phyloP scores from a whole-genome alignment of 1,140 invertebrate species.

The Penaeus vannamei region DNA sequence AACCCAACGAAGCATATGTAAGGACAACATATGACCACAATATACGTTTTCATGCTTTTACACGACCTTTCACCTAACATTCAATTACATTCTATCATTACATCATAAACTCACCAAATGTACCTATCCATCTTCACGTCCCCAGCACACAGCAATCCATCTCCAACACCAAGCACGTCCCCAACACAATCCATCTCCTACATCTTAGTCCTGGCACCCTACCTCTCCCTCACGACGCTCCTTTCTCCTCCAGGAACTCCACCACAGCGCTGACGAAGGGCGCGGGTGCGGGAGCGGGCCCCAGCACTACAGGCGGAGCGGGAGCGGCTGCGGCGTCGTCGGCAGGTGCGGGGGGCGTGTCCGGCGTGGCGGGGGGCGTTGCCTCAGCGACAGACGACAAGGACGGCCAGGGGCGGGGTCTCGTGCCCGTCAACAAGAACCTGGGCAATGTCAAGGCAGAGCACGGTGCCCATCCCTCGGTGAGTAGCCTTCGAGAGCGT shows the following conservation, averaged over 20 bases:
- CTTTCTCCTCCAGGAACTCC: conserved; percentile 61
- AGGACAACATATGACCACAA: no score
- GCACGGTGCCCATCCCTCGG: conserved; percentile 75
- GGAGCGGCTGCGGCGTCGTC: conserved; percentile 58
- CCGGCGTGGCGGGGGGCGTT: conserved; percentile 73
- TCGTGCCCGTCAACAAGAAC: conserved; percentile 81
- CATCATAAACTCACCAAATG: no score
- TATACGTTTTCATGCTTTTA: no score
- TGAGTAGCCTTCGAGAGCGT: conserved; percentile 39
- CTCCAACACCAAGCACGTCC: no score
- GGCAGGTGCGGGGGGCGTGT: conserved; percentile 69
- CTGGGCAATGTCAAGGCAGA: conserved; percentile 84
- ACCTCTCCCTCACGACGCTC: no score
- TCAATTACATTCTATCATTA: no score
- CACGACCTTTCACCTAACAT: no score
- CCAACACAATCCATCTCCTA: no score
- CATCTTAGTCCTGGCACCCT: neutral
- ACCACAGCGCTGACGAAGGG: conserved; percentile 67
- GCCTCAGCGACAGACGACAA: conserved; percentile 58
- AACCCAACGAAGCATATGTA: no score
- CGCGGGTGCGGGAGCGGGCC: conserved; percentile 41
- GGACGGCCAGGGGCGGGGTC: conserved; percentile 74
- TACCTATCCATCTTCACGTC: no score
- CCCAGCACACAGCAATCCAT: no score
- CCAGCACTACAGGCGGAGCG: conserved; percentile 60